A percentile compares a stretch with the other conserved stretches of the same genome.
Evolutionary conservation across 2,797 vertebrate species (phyloP).

Genomic region (Propithecus perrieri): DNA sequence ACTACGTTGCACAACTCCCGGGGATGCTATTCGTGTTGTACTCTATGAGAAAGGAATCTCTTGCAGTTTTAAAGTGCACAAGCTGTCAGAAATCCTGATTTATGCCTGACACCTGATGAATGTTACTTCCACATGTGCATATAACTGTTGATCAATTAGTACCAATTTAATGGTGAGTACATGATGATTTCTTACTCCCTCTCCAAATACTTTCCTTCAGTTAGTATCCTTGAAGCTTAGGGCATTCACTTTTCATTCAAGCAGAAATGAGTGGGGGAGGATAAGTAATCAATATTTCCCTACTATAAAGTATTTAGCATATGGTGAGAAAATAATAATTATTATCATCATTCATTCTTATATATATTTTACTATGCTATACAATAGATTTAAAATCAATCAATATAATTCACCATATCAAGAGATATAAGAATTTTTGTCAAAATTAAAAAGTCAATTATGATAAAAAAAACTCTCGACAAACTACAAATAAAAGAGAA

Average conservation of each 20-base stretch:
- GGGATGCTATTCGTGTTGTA: not conserved
- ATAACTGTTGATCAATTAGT: too few relatives aligned
- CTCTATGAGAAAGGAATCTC: not conserved
- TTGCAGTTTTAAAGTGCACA: not conserved
- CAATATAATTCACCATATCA: not conserved
- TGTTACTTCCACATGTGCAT: too few relatives aligned
- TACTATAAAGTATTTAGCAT: not conserved
- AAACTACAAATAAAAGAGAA: slow-evolving; percentile 27
- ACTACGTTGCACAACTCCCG: not conserved
- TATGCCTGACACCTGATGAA: too few relatives aligned
- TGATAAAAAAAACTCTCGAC: slow-evolving; percentile 1
- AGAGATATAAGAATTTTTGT: not conserved
- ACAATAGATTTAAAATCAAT: not conserved
- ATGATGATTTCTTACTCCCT: not conserved
- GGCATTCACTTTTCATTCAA: not conserved
- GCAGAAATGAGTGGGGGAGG: not conserved
- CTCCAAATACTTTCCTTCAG: not conserved
- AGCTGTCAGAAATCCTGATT: not conserved
- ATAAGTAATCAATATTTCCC: not conserved
- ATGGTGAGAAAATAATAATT: slow-evolving; percentile 11
- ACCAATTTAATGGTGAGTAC: too few relatives aligned
- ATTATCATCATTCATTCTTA: not conserved
- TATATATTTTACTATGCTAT: not conserved
- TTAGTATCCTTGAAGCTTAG: not conserved
- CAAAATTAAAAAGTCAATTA: slow-evolving; percentile 28